Base-by-base conservation (phyloP, 2,888 invertebrate genomes). In the Sceliomorpha sp. region DNA sequence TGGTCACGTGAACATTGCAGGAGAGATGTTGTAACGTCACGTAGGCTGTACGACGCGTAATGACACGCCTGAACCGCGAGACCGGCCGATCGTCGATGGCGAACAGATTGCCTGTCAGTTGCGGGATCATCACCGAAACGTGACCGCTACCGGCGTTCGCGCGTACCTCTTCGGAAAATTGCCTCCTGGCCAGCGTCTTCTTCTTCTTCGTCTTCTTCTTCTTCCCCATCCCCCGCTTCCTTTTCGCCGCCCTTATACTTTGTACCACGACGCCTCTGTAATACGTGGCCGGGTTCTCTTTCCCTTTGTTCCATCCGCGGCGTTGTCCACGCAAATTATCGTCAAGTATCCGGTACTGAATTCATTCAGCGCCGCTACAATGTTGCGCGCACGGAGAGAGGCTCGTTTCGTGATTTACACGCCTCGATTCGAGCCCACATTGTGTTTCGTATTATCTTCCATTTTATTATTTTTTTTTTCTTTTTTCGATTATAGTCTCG, bases 81-180 rank as follows among this genome's bases (percentile, higher is more conserved):
- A 47, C 50, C 66, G 34, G 55, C 24, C 24, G 53, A 66, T 56
- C 53, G 42, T 48, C 67, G 72, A 64, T 56, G 53, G 39, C 50
- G 72, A 72, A 72, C 70, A 68, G 70, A 73, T 77, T 77, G 72
- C 62, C 32, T 60, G 37, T 56, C 32, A 53, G 63, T 60, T 60
- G 66, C 39, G 24, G 51, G 39, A 70, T 73, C 70, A 73, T 72
- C 67, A 72, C 68, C 70, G 72, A 74, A 73, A 76, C 77, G 77
- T 75, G 76, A 76, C 64, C 62, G 77, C 76, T 77, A 76, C 77
- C 42, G 73, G 76, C 75, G 56, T 71, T 62, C 47, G 51, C 47
- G 56, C 15, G 39, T 48, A 27, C 14, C 17, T 31, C 63, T 66
- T 48, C 63, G 45, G 40, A 37, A 67, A 70, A 73, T 75, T 71